phyloP scores from a whole-genome alignment of 2,113 vertebrate species.

The Gymnocephalus cernua region DNA sequence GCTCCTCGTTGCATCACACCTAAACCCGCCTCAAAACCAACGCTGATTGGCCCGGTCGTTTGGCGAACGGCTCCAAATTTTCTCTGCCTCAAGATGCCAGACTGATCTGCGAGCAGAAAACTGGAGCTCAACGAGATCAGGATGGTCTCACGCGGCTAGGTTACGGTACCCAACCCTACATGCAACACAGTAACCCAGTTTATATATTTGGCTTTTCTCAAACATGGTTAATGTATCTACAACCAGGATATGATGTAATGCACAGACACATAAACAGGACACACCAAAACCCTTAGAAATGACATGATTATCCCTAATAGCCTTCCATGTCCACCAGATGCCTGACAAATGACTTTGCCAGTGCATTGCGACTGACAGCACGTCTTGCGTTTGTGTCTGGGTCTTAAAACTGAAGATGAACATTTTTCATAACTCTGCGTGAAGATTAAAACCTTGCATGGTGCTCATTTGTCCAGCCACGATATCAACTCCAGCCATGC shows the following conservation, averaged over 20 bases:
- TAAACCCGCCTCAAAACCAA: no score
- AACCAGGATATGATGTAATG: neutral
- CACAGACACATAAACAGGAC: neutral
- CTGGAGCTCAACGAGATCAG: no score
- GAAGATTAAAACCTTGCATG: neutral
- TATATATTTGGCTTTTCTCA: neutral
- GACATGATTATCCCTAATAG: no score
- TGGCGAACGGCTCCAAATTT: no score
- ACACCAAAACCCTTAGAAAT: neutral
- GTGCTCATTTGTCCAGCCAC: neutral
- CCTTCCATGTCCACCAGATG: neutral
- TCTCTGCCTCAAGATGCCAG: no score
- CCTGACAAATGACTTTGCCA: neutral
- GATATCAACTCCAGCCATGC: conserved; percentile 15
- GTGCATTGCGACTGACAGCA: no score
- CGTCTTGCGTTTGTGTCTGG: no score
- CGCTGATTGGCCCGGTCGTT: no score
- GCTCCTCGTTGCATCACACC: no score
- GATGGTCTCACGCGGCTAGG: no score
- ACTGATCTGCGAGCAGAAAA: no score
- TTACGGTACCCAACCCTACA: no score
- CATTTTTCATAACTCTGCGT: neutral
- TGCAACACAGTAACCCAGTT: neutral
- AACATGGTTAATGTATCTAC: neutral
- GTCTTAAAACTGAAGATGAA: neutral